A percentile compares a stretch with the other conserved stretches of the same genome.
These are phyloP conservation scores for Ptychoptera albimana DNA, from an alignment of 2,888 invertebrate genomes.

Conservation along the genomic window DNA sequence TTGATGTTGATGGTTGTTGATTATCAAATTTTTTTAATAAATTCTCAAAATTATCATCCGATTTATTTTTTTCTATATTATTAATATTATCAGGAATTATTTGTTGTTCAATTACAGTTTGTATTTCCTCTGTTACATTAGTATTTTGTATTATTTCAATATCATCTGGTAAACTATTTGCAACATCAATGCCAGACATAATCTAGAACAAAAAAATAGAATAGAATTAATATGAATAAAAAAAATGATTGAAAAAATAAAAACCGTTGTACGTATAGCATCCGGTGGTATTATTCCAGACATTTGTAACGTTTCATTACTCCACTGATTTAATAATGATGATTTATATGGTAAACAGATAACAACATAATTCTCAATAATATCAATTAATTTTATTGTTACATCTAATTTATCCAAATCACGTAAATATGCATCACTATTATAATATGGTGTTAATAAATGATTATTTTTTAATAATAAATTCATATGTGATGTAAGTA, in stretches of 20 bases:
- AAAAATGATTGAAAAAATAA: conserved; percentile 5
- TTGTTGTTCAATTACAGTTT: no score
- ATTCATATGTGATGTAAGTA: conserved; percentile 72
- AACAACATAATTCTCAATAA: conserved; percentile 53
- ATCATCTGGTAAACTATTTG: conserved; percentile 40
- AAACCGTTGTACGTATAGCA: conserved; percentile 53
- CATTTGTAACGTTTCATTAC: conserved; percentile 61
- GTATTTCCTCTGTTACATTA: no score
- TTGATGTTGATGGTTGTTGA: conserved; percentile 15
- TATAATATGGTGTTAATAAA: conserved; percentile 69
- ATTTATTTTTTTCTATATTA: no score
- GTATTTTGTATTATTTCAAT: conserved; percentile 16
- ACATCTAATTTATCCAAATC: conserved; percentile 69
- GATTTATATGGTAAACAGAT: conserved; percentile 69
- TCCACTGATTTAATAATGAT: conserved; percentile 80
- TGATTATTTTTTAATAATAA: conserved; percentile 63
- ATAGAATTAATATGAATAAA: background rate
- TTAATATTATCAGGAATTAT: no score
- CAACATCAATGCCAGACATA: conserved; percentile 65
- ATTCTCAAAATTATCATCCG: background rate
- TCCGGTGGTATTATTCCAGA: conserved; percentile 77
- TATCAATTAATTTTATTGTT: conserved; percentile 57
- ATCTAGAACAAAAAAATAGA: conserved; percentile 22
- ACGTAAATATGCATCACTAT: conserved; percentile 61
- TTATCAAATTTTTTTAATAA: background rate